Base-by-base conservation (phyloP, 2,888 invertebrate species). In the Philereme transversata region DNA sequence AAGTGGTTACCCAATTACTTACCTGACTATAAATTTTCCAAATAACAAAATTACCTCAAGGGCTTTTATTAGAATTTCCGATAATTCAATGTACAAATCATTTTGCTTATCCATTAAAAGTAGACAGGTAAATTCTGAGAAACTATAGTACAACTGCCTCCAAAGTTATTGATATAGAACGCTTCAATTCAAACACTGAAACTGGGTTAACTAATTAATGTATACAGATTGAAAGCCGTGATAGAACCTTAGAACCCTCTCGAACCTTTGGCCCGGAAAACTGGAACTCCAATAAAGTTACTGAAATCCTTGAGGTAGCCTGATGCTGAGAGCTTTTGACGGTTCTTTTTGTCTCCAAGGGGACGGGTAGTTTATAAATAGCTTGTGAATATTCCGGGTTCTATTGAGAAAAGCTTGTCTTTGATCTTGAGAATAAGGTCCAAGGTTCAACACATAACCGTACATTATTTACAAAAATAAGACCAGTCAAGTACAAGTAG, bases 151-250 rank as follows among this genome's bases (percentile, higher is more conserved):
- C 9, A 38, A 33, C n/a, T 10, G n/a, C 8, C 36, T 46, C 22
- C 10, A 22, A 51, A 41, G 46, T 53, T 50, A 54, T 60, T 51
- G 45, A 50, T 47, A 51, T 46, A 58, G 52, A 35, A 50, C 40
- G 50, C 44, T 60, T 54, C 53, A 54, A 50, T 59, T 40, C 53
- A 59, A 53, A 54, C 40, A 59, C 59, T 50, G 40, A 58, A 52
- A 58, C 52, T 52, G 11, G 40, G 59, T 54, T 59, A 50, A 60
- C 54, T 51, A 60, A 60, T 60, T 60, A 60, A 60, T 60, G 45
- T 54, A 60, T 60, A 50, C 50, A 35, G 54, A 60, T 60, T 54
- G 50, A 54, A 54, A 51, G 54, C 50, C 35, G 51, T 49, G 53
- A 53, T 45, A 45, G 59, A 54, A 11, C 53, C 53, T 53, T 44